Base-by-base conservation (phyloP, 2,113 vertebrate genomes). In the Alexandromys fortis region DNA sequence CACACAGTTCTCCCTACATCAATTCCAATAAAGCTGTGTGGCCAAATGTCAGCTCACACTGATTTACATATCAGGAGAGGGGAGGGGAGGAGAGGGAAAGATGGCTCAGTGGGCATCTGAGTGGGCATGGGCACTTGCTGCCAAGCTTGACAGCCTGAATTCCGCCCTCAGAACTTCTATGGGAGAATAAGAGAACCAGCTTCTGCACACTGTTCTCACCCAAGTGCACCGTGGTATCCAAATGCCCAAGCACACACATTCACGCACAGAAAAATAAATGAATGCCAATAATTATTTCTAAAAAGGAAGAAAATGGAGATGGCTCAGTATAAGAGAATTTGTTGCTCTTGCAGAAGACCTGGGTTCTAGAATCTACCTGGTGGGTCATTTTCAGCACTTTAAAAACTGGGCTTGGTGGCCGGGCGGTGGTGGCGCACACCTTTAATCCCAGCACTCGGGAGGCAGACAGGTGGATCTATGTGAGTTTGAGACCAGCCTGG, bases 11-110 rank as follows among this genome's bases (percentile, higher is more conserved):
- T 81, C 30, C 92, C 55, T 65, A 86, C 5, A 52, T 95, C 94
- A 85, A 93, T 94, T 94, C 68, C 55, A 52, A 78, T 78, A 82
- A 79, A 87, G 42, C 55, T 90, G 88, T 63, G 93, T 81, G 82
- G 94, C 81, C 93, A 82, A 86, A 92, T 86, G 77, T 77, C 61
- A 92, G 11, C 52, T 82, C 67, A 72, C 35, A 19, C 0, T 70
- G 81, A 91, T 65, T 96, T 89, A 92, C 38, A 86, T 30, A 83
- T 42, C 38, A 38, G 17, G 35, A 28, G 47, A 58, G 55, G 55
- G 30, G 87, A 3, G 12, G 26, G 38, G 26, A n/a, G 7, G 28
- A 67, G 4, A 24, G 3, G 35, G 75, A 0, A 67, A 38, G 33
- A 58, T 68, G 42, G 83, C 28, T 68, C 30, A 49, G 63, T 68